Evolutionary conservation across 2,113 vertebrate genomes (phyloP).

Genomic region (Ramphastos sulfuratus): DNA sequence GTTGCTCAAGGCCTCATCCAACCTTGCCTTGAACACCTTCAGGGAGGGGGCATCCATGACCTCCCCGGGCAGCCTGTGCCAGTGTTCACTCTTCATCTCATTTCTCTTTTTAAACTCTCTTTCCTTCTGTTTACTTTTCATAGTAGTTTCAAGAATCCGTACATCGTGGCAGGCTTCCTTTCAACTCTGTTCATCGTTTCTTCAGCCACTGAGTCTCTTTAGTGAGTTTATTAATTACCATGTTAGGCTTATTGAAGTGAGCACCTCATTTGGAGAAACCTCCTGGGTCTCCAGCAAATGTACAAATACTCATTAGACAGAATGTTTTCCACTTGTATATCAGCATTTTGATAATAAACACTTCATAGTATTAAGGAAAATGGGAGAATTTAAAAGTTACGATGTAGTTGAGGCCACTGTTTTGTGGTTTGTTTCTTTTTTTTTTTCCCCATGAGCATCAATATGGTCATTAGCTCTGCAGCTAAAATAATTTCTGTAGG

Average conservation of each 20-base stretch:
- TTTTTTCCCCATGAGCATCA: neutral
- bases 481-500: neutral
- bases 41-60: too few relatives aligned
- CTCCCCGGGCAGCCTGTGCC: too few relatives aligned
- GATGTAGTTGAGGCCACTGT: neutral
- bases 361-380: neutral
- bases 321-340: slow-evolving; percentile 39
- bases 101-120: neutral
- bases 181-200: neutral
- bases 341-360: slow-evolving; percentile 58
- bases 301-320: slow-evolving; percentile 51
- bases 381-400: neutral
- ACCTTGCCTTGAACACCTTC: too few relatives aligned
- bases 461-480: neutral
- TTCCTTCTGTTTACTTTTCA: neutral
- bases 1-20: too few relatives aligned
- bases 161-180: neutral
- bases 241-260: slow-evolving; percentile 60
- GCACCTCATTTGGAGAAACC: slow-evolving; percentile 54
- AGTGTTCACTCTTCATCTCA: neutral
- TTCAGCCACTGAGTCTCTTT: slow-evolving; percentile 17
- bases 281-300: slow-evolving; percentile 32
- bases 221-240: slow-evolving; percentile 67
- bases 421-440: neutral
- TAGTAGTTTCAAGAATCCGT: neutral